Percentiles rank a stretch among this genome's conserved stretches.
Evolutionary conservation across 1,140 invertebrate species (phyloP).

Genomic region (Drosophila nebulosa): DNA sequence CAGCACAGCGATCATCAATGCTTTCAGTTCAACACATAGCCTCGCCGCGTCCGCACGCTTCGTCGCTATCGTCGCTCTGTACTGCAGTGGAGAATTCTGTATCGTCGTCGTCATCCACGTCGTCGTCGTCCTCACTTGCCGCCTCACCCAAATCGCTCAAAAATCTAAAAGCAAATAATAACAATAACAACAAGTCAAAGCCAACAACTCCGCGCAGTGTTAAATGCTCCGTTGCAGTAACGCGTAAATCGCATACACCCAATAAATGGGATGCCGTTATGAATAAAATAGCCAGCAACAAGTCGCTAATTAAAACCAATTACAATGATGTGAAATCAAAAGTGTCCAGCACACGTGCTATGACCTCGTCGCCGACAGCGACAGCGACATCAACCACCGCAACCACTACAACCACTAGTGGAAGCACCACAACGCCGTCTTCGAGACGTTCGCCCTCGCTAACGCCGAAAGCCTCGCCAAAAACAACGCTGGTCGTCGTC

Average conservation of each 20-base stretch:
- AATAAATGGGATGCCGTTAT: constrained; percentile 89
- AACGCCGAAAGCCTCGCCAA: constrained; percentile 37
- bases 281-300: constrained; percentile 89
- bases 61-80: constrained; percentile 62
- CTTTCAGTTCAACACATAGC: constrained; percentile 60
- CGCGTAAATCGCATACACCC: constrained; percentile 80
- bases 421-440: constrained; percentile 6
- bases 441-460: constrained; percentile 46
- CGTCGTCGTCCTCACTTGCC: constrained; percentile 47
- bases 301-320: constrained; percentile 86
- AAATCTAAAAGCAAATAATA: constrained; percentile 10
- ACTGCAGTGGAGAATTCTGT: constrained; percentile 56
- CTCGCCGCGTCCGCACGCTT: constrained; percentile 72
- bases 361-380: constrained; percentile 11
- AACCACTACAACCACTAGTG: not conserved
- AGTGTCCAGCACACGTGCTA: constrained; percentile 82
- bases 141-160: constrained; percentile 50
- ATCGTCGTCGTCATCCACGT: constrained; percentile 27
- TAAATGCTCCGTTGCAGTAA: constrained; percentile 5
- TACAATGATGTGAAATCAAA: constrained; percentile 92
- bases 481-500: constrained; percentile 13
- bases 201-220: constrained; percentile 52
- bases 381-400: not conserved
- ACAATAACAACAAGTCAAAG: constrained; percentile 1
- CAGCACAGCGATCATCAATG: constrained; percentile 34